Evolutionary conservation across 2,797 vertebrate genomes (phyloP).

Genomic region (Rhinogobio ventralis): DNA sequence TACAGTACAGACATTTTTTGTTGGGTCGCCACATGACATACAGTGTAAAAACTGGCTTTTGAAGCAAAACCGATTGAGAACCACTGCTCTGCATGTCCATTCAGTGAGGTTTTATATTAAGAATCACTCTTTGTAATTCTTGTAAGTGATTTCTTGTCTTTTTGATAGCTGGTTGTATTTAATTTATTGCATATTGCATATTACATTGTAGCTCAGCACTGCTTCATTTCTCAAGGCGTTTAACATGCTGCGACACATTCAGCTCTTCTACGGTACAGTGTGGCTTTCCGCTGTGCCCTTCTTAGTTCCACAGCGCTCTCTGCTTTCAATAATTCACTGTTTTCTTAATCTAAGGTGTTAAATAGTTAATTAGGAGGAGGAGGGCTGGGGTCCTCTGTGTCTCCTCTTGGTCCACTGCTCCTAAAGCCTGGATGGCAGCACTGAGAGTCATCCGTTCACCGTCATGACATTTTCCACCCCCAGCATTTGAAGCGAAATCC

Average conservation of each 20-base stretch:
- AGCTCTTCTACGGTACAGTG: not conserved
- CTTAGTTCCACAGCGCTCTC: conserved; percentile 10
- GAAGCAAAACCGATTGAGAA: not conserved
- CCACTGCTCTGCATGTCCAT: not conserved
- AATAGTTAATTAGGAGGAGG: conserved; percentile 56
- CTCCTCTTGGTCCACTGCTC: conserved; percentile 20
- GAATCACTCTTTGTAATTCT: conserved; percentile 13
- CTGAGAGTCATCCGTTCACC: not conserved
- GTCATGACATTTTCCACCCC: conserved; percentile 42
- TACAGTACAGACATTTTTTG: not conserved
- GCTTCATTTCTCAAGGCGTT: not conserved
- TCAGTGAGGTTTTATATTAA: not conserved
- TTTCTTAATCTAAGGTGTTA: conserved; percentile 55
- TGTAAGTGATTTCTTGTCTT: conserved; percentile 11
- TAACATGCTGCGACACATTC: conserved; percentile 20
- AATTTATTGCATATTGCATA: conserved; percentile 29
- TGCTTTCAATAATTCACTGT: conserved; percentile 56
- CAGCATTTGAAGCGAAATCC: conserved; percentile 37
- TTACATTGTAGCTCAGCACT: not conserved
- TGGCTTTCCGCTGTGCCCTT: not conserved
- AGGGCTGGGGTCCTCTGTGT: conserved; percentile 24
- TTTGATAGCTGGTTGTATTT: conserved; percentile 30
- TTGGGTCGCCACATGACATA: not conserved
- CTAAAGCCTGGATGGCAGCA: not conserved
- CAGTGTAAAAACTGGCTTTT: not conserved